Percentiles rank a stretch among this genome's conserved stretches.
phyloP scores from a whole-genome alignment of 2,797 vertebrate species.

The Fundulus diaphanus region DNA sequence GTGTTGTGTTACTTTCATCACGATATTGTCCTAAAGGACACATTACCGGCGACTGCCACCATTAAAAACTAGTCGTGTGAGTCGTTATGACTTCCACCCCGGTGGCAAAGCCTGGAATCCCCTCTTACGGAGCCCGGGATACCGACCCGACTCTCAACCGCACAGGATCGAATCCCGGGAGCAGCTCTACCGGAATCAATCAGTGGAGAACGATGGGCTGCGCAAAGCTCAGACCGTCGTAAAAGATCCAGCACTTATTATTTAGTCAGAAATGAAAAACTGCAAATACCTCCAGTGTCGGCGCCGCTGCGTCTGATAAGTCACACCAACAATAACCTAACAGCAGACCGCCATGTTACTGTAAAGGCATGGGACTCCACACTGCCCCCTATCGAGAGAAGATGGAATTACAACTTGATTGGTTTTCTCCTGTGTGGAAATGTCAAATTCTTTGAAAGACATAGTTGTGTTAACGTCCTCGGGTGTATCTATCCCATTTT shows the following conservation, averaged over 20 bases:
- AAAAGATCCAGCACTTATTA: accelerated
- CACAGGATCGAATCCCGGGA: conserved; percentile 67
- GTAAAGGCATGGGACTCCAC: background rate
- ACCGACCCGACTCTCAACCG: background rate
- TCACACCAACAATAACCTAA: conserved; percentile 20
- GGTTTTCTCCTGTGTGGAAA: background rate
- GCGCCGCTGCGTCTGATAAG: background rate
- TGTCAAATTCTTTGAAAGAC: background rate
- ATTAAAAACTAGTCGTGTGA: conserved; percentile 43
- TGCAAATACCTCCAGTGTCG: background rate
- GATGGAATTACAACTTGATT: background rate
- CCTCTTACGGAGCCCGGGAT: conserved; percentile 17
- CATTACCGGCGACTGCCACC: accelerated
- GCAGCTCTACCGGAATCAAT: background rate
- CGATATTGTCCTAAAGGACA: background rate
- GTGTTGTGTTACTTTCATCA: background rate
- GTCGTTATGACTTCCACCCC: accelerated
- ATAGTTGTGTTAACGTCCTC: background rate
- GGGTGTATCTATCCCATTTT: too few species aligned
- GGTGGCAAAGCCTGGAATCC: conserved; percentile 60
- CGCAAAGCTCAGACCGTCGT: accelerated
- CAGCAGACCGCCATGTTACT: conserved; percentile 65
- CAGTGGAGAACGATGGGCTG: accelerated
- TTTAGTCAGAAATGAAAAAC: accelerated
- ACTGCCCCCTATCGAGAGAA: conserved; percentile 44